phyloP scores from a whole-genome alignment of 35 echinoderm and acorn worm genomes.

The Amphiura filiformis region DNA sequence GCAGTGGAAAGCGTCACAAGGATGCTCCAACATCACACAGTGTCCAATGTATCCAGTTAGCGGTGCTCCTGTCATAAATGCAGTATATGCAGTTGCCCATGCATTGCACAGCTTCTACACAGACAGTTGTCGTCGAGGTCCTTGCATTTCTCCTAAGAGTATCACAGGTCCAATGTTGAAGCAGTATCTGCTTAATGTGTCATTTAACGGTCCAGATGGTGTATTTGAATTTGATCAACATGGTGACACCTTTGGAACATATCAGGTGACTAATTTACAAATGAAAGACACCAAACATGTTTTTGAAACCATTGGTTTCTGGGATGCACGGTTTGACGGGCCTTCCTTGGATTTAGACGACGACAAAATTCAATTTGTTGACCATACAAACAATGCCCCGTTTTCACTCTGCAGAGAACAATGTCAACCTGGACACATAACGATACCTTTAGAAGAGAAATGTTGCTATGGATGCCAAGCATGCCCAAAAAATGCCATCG shows the following conservation, averaged over 20 bases:
- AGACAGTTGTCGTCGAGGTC: not conserved
- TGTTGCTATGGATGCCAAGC: constrained; percentile 25
- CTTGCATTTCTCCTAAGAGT: not conserved
- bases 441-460: not conserved
- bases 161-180: not conserved
- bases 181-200: constrained; percentile 15
- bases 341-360: not conserved
- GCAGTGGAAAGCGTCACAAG: not conserved
- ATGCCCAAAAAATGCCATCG: not conserved
- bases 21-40: not conserved
- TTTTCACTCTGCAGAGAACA: constrained; percentile 18
- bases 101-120: constrained; percentile 1
- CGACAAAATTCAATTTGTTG: not conserved
- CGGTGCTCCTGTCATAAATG: not conserved
- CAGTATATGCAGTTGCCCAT: constrained; percentile 41
- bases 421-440: not conserved
- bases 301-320: not conserved
- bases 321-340: not conserved
- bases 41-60: not conserved
- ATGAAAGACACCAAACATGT: not conserved
- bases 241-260: constrained; percentile 19
- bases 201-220: constrained; percentile 13
- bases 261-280: not conserved
- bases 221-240: constrained; percentile 8
- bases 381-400: not conserved